Conservation (phyloP, 2,888 invertebrate species). For the Germaria angustata region DNA sequence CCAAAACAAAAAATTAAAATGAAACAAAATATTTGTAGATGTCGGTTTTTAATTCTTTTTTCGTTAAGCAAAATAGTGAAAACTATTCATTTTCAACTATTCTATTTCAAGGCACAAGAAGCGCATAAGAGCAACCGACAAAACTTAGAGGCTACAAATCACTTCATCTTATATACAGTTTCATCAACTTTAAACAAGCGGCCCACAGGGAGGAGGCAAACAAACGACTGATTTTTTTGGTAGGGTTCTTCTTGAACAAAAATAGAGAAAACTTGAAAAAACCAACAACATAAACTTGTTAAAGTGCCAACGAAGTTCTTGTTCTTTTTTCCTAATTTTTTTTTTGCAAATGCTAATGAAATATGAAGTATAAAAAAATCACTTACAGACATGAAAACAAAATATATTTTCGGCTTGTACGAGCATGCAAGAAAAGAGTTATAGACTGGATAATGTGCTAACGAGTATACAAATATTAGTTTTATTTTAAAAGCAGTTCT, state of each 20-base stretch:
- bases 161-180: constrained; percentile 20
- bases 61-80: background rate
- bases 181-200: constrained; percentile 13
- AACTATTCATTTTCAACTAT: background rate
- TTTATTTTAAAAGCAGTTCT: no score
- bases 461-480: no score
- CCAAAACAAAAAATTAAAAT: constrained; percentile 4
- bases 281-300: constrained; percentile 3
- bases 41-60: background rate
- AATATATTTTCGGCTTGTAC: no score
- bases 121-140: background rate
- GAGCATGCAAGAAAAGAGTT: no score
- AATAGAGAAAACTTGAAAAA: background rate
- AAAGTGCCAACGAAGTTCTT: constrained; percentile 17
- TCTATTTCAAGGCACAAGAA: background rate
- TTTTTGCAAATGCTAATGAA: constrained; percentile 42
- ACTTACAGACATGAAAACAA: background rate
- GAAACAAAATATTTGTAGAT: constrained; percentile 39
- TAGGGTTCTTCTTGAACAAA: background rate
- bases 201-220: constrained; percentile 17
- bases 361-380: constrained; percentile 12
- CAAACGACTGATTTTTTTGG: no score
- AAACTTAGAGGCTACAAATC: constrained; percentile 41
- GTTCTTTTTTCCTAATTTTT: constrained; percentile 1
- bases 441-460: no score